phyloP scores from a whole-genome alignment of 2,113 vertebrate genomes.

The Tetraodon nigroviridis region DNA sequence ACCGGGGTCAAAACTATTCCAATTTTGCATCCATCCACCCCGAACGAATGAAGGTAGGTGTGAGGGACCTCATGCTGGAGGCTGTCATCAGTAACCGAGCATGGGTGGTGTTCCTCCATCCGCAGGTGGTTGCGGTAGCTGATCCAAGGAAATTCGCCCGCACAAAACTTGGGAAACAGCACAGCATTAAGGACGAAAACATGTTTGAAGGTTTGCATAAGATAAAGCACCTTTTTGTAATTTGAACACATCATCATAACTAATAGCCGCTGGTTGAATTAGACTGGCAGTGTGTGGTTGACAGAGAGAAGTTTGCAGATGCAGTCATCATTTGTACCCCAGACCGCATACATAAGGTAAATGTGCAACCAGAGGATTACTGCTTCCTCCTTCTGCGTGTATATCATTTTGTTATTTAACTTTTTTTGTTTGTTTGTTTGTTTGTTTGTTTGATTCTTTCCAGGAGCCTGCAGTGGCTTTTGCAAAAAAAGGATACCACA shows the following conservation, averaged over 20 bases:
- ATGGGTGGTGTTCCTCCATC: not conserved
- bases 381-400: not conserved
- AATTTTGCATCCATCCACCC: conserved; percentile 67
- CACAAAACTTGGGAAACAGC: conserved; percentile 64
- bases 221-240: not conserved
- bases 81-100: no score
- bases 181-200: conserved; percentile 68
- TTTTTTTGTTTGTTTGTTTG: not conserved
- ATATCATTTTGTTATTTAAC: not conserved
- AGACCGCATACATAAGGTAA: conserved; percentile 80
- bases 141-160: conserved; percentile 75
- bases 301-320: conserved; percentile 80
- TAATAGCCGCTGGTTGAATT: not conserved
- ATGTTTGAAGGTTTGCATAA: conserved; percentile 66
- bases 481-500: conserved; percentile 77
- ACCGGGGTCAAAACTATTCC: conserved; percentile 69
- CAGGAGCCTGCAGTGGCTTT: conserved; percentile 81
- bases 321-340: conserved; percentile 80
- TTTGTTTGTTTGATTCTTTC: conserved; percentile 9
- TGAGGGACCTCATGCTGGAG: not conserved
- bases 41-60: conserved; percentile 65
- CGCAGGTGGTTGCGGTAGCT: conserved; percentile 77
- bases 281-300: conserved; percentile 74
- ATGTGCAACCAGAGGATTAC: not conserved
- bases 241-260: not conserved